phyloP scores from a whole-genome alignment of 2,113 vertebrate genomes.

The Terrapene triunguis region DNA sequence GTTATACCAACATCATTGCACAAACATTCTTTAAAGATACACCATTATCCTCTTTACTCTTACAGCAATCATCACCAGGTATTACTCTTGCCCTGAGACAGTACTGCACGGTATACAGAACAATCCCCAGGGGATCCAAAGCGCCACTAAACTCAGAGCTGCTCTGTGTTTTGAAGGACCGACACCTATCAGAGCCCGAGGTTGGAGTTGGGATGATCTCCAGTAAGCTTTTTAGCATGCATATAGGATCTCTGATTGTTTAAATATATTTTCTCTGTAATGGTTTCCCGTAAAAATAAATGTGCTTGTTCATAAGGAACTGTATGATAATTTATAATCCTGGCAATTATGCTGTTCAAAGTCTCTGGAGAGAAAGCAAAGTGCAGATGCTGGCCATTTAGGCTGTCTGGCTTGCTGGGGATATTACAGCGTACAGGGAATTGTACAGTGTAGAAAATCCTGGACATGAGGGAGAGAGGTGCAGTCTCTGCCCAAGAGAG shows the following conservation, averaged over 20 bases:
- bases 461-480: neutral
- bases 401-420: neutral
- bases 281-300: neutral
- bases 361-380: neutral
- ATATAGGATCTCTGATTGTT: neutral
- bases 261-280: neutral
- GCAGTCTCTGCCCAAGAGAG: neutral
- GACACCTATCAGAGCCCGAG: neutral
- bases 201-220: neutral
- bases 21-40: slow-evolving; percentile 31
- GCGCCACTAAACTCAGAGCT: neutral
- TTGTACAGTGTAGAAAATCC: neutral
- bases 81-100: neutral
- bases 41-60: neutral
- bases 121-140: neutral
- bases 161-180: neutral
- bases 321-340: neutral
- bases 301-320: neutral
- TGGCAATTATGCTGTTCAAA: neutral
- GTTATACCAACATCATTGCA: neutral
- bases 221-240: neutral
- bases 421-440: neutral
- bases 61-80: neutral
- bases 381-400: neutral
- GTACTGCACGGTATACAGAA: neutral